Evolutionary conservation across 2,888 invertebrate species (phyloP).

Genomic region (Pemphredon lugubris): DNA sequence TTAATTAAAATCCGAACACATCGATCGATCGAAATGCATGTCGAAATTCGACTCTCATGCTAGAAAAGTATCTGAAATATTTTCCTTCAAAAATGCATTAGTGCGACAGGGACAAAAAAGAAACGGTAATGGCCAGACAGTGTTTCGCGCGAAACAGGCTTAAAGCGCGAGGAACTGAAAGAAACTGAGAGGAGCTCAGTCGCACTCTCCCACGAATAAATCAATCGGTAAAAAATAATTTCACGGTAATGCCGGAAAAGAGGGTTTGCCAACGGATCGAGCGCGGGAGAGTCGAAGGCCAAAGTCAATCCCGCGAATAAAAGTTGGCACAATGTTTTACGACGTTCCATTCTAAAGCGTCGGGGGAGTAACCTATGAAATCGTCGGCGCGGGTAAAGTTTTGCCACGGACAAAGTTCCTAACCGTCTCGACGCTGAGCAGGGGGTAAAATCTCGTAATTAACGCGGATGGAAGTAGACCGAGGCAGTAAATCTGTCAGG

Average conservation of each 20-base stretch:
- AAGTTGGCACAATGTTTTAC: conserved; percentile 29
- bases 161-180: too few relatives aligned
- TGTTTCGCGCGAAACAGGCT: too few relatives aligned
- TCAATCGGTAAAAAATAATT: not conserved
- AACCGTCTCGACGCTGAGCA: conserved; percentile 5
- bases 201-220: not conserved
- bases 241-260: not conserved
- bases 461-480: conserved; percentile 50
- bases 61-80: too few relatives aligned
- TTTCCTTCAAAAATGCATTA: too few relatives aligned
- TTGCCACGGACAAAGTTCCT: conserved; percentile 22
- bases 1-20: too few relatives aligned
- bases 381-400: conserved; percentile 37
- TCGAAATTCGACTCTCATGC: too few relatives aligned
- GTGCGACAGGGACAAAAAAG: too few relatives aligned
- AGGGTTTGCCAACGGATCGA: conserved; percentile 1
- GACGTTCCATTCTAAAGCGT: conserved; percentile 2
- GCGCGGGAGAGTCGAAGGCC: conserved; percentile 3
- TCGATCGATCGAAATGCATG: too few relatives aligned
- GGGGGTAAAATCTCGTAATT: conserved; percentile 53
- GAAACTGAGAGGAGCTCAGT: too few relatives aligned
- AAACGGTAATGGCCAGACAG: too few relatives aligned
- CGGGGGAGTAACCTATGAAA: conserved; percentile 14
- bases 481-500: conserved; percentile 52
- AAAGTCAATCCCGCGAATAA: conserved; percentile 18